A percentile compares a stretch with the other conserved stretches of the same genome.
These are phyloP conservation scores for Lasioglossum oenotherae DNA, from an alignment of 2,888 invertebrate genomes.

Conservation along the genomic window DNA sequence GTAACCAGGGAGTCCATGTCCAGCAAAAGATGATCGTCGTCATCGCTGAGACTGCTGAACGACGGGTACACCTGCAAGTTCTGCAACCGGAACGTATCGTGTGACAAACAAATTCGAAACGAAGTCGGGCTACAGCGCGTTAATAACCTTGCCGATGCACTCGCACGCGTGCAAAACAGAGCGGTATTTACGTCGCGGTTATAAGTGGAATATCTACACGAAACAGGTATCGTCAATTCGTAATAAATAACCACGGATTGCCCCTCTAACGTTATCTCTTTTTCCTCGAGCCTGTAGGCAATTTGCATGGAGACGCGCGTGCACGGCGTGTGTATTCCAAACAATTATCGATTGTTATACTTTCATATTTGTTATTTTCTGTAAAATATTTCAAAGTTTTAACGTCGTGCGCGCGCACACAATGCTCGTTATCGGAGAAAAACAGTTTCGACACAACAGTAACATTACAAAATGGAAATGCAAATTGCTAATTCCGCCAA, in stretches of 20 bases:
- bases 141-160: constrained; percentile 44
- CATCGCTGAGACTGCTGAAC: constrained; percentile 69
- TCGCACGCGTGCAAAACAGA: background rate
- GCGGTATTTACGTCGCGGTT: constrained; percentile 20
- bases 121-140: constrained; percentile 30
- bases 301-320: background rate
- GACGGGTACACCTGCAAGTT: constrained; percentile 73
- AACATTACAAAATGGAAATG: background rate
- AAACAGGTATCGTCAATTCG: constrained; percentile 27
- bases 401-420: too few relatives aligned
- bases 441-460: background rate
- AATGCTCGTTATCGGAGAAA: background rate
- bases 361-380: background rate
- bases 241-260: constrained; percentile 17
- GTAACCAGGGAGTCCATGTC: constrained; percentile 80
- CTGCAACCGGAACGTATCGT: constrained; percentile 64
- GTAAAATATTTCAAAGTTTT: background rate
- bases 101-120: constrained; percentile 41
- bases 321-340: too few relatives aligned
- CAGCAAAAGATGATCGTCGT: constrained; percentile 76
- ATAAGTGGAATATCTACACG: background rate
- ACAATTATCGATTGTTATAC: background rate
- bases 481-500: background rate
- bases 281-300: background rate
- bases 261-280: constrained; percentile 15